Conservation (phyloP, 2,797 vertebrate species). For the Spheniscus humboldti region DNA sequence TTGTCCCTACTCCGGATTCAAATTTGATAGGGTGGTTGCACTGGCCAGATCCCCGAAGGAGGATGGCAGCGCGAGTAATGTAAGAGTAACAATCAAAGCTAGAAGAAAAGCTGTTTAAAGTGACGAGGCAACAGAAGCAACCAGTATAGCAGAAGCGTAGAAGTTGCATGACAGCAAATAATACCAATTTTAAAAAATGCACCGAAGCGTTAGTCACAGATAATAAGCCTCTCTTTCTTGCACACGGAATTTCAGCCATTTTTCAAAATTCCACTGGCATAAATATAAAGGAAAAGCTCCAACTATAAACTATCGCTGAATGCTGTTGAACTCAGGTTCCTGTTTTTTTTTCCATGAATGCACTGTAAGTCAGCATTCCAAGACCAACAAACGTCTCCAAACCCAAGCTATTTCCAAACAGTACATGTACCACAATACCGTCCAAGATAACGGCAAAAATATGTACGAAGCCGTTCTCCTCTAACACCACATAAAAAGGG, state of each 20-base stretch:
- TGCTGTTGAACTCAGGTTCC: conserved; percentile 15
- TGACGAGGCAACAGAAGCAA: neutral
- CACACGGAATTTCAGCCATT: conserved; percentile 12
- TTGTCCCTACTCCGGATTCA: neutral
- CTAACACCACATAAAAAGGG: neutral
- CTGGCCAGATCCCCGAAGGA: neutral
- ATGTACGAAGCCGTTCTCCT: neutral
- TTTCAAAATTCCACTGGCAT: conserved; percentile 55
- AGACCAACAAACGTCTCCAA: conserved; percentile 32
- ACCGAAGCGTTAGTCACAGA: neutral
- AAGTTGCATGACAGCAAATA: neutral
- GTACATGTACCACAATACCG: neutral
- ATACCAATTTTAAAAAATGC: neutral
- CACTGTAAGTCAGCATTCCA: conserved; percentile 40
- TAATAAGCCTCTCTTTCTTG: neutral
- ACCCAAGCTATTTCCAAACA: conserved; percentile 17
- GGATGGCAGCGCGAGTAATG: neutral
- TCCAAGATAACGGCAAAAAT: conserved; percentile 1
- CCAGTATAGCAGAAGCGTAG: accelerated
- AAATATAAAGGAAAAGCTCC: conserved; percentile 45
- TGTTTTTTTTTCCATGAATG: conserved; percentile 39
- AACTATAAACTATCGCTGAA: conserved; percentile 24
- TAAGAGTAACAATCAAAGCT: neutral
- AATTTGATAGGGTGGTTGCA: neutral
- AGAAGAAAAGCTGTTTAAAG: neutral